phyloP scores from a whole-genome alignment of 1,140 invertebrate species.

The Centruroides vittatus region DNA sequence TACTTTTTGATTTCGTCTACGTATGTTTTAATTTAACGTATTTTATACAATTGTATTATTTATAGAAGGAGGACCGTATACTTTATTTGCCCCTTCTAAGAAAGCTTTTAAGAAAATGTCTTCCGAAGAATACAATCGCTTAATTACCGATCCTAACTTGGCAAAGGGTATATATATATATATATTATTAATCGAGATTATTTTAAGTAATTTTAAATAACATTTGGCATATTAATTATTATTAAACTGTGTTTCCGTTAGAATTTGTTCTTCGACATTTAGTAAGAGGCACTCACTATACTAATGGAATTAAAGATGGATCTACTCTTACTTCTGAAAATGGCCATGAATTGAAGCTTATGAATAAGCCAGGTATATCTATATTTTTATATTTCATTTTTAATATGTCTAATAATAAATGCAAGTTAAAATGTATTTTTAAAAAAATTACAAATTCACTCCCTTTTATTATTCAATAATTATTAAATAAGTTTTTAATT shows the following conservation, averaged over 20 bases:
- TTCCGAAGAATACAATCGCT: slow-evolving; percentile 1
- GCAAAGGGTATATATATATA: slow-evolving; percentile 6
- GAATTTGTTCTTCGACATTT: slow-evolving; percentile 8
- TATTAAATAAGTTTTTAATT: no score
- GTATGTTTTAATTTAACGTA: no score
- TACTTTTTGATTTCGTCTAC: no score
- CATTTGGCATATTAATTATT: background rate
- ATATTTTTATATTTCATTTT: background rate
- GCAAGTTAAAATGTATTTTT: no score
- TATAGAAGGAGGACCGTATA: slow-evolving; percentile 3
- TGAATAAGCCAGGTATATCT: slow-evolving; percentile 3
- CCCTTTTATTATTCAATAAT: no score
- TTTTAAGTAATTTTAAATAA: background rate
- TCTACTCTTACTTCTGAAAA: background rate
- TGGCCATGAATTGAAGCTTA: background rate
- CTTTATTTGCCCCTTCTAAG: slow-evolving; percentile 2
- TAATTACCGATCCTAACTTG: slow-evolving; percentile 1
- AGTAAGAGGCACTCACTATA: slow-evolving; percentile 7
- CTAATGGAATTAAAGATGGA: slow-evolving; percentile 2
- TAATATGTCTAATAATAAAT: background rate
- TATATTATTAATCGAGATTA: no score
- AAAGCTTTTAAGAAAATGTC: slow-evolving; percentile 7
- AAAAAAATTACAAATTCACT: no score
- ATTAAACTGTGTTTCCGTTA: background rate
- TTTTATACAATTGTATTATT: background rate